Percentiles rank a stretch among this genome's conserved stretches.
These are phyloP conservation scores for Arbacia lixula DNA, from an alignment of 53 echinoderm and acorn worm genomes.

Conservation along the genomic window DNA sequence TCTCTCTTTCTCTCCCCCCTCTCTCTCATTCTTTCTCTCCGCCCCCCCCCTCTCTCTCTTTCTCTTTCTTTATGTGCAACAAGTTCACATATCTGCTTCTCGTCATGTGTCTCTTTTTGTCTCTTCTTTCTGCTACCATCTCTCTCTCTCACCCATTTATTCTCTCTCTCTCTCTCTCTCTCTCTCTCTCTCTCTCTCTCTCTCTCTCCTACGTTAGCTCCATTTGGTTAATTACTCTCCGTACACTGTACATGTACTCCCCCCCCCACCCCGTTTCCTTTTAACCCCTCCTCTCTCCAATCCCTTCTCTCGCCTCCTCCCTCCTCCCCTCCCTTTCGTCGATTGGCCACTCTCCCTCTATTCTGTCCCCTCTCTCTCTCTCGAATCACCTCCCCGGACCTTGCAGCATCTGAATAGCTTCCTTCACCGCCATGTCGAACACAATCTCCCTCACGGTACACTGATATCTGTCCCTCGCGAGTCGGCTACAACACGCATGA, in stretches of 20 bases:
- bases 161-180: no score
- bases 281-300: neutral
- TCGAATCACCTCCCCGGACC: neutral
- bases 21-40: no score
- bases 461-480: no score
- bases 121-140: no score
- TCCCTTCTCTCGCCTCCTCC: neutral
- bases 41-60: no score
- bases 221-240: neutral
- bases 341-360: neutral
- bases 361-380: neutral
- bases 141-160: no score
- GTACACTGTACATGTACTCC: neutral
- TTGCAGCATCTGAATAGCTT: slow-evolving; percentile 2
- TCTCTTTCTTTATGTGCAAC: no score
- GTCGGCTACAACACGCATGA: neutral
- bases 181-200: no score
- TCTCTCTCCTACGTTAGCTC: no score
- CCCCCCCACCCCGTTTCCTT: neutral
- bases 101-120: no score
- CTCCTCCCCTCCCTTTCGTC: neutral
- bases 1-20: no score
- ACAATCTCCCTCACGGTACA: slow-evolving; percentile 7
- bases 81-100: no score
- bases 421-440: neutral